Evolutionary conservation across 2,888 invertebrate species (phyloP).

Genomic region (Drosophila cognata): DNA sequence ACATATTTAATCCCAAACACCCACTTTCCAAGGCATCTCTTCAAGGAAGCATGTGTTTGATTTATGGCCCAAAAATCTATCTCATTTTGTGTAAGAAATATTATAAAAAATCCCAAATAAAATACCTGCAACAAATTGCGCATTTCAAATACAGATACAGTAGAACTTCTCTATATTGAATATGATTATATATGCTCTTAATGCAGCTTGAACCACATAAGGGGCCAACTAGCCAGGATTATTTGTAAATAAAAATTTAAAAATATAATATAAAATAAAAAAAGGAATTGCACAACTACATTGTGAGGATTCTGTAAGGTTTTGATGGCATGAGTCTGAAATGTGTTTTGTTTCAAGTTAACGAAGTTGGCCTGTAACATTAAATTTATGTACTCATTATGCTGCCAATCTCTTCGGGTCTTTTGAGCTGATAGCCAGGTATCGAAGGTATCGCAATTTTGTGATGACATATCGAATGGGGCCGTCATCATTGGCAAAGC

Average conservation of each 20-base stretch:
- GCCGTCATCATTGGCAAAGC: not conserved
- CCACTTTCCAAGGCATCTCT: constrained; percentile 31
- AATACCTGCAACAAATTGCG: constrained; percentile 1
- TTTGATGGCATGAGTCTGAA: not conserved
- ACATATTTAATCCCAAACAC: constrained; percentile 21
- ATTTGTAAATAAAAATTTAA: not conserved
- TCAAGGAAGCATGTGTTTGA: constrained; percentile 74
- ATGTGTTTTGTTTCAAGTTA: not conserved
- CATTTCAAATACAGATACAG: not conserved
- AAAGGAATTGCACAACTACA: not conserved
- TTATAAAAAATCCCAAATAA: constrained; percentile 26
- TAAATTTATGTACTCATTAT: not conserved
- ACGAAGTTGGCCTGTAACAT: not conserved
- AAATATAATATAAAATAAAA: not conserved
- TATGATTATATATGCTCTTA: too few relatives aligned
- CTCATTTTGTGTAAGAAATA: constrained; percentile 34
- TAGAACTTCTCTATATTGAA: not conserved
- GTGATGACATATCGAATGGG: constrained; percentile 32
- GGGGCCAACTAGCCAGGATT: not conserved
- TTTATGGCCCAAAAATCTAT: constrained; percentile 64
- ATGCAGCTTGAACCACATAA: too few relatives aligned
- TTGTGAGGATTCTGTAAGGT: not conserved
- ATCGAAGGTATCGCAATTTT: not conserved
- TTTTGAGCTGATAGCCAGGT: not conserved
- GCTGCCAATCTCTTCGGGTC: not conserved